Conservation (phyloP, 2,797 vertebrate genomes). For the Sebastes umbrosus region DNA sequence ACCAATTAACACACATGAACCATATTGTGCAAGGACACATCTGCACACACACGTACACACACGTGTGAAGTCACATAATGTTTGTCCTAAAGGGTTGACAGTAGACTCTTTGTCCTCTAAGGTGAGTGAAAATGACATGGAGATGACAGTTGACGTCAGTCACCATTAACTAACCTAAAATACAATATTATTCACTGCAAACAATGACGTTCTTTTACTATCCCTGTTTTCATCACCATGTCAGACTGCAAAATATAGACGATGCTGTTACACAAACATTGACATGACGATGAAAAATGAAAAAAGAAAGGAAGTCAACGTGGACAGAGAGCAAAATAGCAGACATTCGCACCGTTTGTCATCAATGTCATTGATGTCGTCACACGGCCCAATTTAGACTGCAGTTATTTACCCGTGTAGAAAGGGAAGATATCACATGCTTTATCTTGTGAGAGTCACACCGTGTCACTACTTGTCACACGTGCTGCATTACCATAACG, state of each 20-base stretch:
- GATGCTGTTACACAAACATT: not conserved
- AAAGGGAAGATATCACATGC: not conserved
- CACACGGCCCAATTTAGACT: no score
- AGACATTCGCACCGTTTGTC: not conserved
- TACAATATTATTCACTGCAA: not conserved
- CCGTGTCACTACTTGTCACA: not conserved
- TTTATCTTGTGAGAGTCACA: not conserved
- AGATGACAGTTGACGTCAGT: not conserved
- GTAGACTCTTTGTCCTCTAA: not conserved
- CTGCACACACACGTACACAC: not conserved
- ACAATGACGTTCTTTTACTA: not conserved
- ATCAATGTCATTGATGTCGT: no score
- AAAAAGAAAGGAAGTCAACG: not conserved
- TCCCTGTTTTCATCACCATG: not conserved
- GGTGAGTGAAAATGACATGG: constrained; percentile 10
- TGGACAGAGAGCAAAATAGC: not conserved
- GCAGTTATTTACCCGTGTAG: not conserved
- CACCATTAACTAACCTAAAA: not conserved
- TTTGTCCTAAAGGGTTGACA: not conserved
- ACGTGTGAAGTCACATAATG: not conserved
- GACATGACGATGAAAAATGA: not conserved
- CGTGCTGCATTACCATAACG: not conserved
- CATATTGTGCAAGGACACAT: not conserved
- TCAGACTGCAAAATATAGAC: not conserved
- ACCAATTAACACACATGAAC: not conserved